These are phyloP conservation scores for Dicerorhinus sumatrensis DNA, from an alignment of 2,113 vertebrate genomes.

Conservation along the genomic window DNA sequence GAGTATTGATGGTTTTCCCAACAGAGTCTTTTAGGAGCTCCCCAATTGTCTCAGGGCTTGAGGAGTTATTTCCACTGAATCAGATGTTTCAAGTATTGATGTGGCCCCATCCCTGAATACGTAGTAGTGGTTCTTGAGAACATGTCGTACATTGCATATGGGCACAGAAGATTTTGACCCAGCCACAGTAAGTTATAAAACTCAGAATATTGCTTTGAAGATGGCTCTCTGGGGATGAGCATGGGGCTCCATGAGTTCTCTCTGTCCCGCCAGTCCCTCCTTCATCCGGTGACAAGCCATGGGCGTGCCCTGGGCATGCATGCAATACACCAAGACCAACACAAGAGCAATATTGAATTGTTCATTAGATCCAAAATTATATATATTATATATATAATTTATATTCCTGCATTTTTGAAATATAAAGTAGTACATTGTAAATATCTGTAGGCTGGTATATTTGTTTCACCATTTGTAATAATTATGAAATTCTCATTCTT, in stretches of 20 bases:
- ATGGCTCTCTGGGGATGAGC: slow-evolving; percentile 38
- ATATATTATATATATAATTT: slow-evolving; percentile 78
- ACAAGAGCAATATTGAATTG: slow-evolving; percentile 87
- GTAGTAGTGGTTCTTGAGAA: background rate
- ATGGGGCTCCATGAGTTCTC: slow-evolving; percentile 41
- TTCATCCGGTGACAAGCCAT: slow-evolving; percentile 84
- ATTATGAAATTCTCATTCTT: slow-evolving; percentile 78
- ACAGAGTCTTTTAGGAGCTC: background rate
- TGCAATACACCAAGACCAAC: slow-evolving; percentile 83
- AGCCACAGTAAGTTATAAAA: background rate
- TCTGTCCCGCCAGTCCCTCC: slow-evolving; percentile 54
- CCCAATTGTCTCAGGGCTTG: background rate
- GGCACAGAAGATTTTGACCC: background rate
- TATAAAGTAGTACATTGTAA: slow-evolving; percentile 83
- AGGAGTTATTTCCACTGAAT: background rate
- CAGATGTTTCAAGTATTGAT: background rate
- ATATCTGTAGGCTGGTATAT: slow-evolving; percentile 74
- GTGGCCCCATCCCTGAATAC: background rate
- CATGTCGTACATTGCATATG: background rate
- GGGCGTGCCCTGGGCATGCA: slow-evolving; percentile 83
- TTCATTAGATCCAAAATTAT: slow-evolving; percentile 77
- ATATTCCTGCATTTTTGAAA: slow-evolving; percentile 83
- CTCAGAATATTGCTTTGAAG: slow-evolving; percentile 51
- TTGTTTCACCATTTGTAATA: slow-evolving; percentile 84
- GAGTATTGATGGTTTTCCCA: background rate